A percentile compares a stretch with the other conserved stretches of the same genome.
These are phyloP conservation scores for Polyergus mexicanus DNA, from an alignment of 1,140 invertebrate species.

Conservation along the genomic window DNA sequence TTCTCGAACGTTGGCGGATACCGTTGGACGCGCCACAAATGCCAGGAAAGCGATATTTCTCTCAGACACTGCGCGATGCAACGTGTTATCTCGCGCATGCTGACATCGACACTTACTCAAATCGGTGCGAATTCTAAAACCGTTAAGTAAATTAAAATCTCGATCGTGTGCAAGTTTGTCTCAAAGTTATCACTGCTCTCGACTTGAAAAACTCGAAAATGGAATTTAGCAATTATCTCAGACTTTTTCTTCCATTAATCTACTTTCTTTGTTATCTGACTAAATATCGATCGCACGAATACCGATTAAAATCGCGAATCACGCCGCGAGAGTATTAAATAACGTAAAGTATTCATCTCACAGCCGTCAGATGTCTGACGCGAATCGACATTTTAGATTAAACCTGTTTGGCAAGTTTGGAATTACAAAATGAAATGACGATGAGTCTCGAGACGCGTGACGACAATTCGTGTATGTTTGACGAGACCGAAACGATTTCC, in stretches of 20 bases:
- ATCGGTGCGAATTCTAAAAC: constrained; percentile 2
- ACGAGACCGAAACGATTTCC: background rate
- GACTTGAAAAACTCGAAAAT: background rate
- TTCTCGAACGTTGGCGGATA: constrained; percentile 7
- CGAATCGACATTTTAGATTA: constrained; percentile 30
- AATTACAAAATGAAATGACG: constrained; percentile 12
- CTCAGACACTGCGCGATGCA: constrained; percentile 29
- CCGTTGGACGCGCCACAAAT: constrained; percentile 55
- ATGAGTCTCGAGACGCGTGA: constrained; percentile 20
- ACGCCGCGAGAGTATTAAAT: background rate
- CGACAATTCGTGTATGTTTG: background rate
- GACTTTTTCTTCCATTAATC: constrained; percentile 28
- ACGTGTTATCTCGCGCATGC: constrained; percentile 45
- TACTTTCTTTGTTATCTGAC: background rate
- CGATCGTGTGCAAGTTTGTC: background rate
- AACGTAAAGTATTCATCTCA: background rate
- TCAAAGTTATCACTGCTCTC: background rate
- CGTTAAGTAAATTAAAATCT: constrained; percentile 15
- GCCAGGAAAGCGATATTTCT: constrained; percentile 51
- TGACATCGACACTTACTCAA: constrained; percentile 45
- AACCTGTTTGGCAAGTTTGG: background rate
- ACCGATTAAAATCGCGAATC: constrained; percentile 9
- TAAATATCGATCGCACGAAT: constrained; percentile 30
- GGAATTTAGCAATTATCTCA: background rate
- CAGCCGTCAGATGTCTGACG: background rate